Base-by-base conservation (phyloP, 2,113 vertebrate species). In the Lepus timidus region DNA sequence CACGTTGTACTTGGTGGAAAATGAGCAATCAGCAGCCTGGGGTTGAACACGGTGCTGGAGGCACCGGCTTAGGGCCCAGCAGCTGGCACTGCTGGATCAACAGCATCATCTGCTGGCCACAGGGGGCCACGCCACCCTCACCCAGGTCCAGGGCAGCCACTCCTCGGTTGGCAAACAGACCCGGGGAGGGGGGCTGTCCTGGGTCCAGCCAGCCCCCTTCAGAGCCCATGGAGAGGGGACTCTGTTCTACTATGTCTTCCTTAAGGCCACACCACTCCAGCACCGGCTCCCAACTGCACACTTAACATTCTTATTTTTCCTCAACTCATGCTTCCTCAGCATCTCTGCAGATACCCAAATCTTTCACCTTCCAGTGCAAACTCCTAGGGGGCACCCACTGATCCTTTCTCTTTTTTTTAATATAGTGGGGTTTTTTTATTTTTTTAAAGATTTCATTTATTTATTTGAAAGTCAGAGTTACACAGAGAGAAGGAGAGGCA, bases 31-130 rank as follows among this genome's bases (percentile, higher is more conserved):
- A 33, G 49, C 20, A n/a, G 55, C 44, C 36, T 39, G 36, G 61
- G 22, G 2, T 12, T 31, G 33, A 49, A n/a, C 9, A 1, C 0
- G 9, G 19, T 11, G 39, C 19, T 25, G 23, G 19, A 4, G 19
- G 39, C 23, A 49, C 39, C 9, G 36, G 33, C 22, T 44, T 39
- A 25, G 29, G 64, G 61, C 31, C 52, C 23, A 4, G 39, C 12
- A n/a, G 20, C 67, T 7, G 4, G 19, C 82, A 88, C 31, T 20
- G 2, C 36, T 94, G 64, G 70, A n/a, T 51, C 91, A 81, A 94
- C 61, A 97, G 64, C 86, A n/a, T 49, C 96, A 95, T 78, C 96
- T 97, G 65, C 94, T 95, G 96, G 88, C 29, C 27, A 1, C 1
- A 29, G 10, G 4, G 9, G 8, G 52, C 55, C 76, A 71, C 9